Base-by-base conservation (phyloP, 2,888 invertebrate species). In the Calameuta filiformis region DNA sequence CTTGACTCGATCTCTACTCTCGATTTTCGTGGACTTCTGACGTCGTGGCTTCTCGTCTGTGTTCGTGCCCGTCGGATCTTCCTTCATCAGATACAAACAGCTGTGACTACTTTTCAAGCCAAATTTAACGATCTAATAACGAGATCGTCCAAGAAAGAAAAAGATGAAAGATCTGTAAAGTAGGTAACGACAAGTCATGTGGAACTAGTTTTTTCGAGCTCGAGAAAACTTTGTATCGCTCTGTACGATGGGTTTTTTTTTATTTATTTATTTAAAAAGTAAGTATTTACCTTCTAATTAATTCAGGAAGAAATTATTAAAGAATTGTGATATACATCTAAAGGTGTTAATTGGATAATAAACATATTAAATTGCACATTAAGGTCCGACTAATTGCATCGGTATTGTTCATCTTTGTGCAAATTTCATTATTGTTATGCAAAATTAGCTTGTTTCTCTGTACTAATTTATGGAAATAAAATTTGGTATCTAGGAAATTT, bases 61-160 rank as follows among this genome's bases (percentile, higher is more conserved):
- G 31, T 12, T 15, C 31, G 2, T 15, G n/a, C 12, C 3, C 31
- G 4, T 4, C 33, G 31, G 31, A 9, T 11, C 31, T 34, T 71
- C 31, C 1, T 56, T 56, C 9, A 56, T 56, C 56, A 9, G 75
- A 35, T 77, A 30, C 77, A 74, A 35, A 34, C 35, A 15, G 12
- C 56, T 56, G 35, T 78, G 79, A 81, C 77, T 1, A 9, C 23
- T 56, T 9, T 23, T 56, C 56, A 56, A 56, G 56, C 23, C 23
- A 56, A 56, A 56, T 84, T 85, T 85, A 81, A 85, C 80, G 81
- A 77, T 81, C 69, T 76, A 79, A 75, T 75, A 77, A 78, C 79
- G 68, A 35, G 75, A 77, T 40, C 76, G 79, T 71, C 80, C 9
- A 56, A 56, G 23, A 56, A 23, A 23, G 56, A 23, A 23, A 23